Evolutionary conservation across 2,797 vertebrate species (phyloP), one percentile per base, ranked within the genome.

Genomic region (Chelon labrosus): DNA sequence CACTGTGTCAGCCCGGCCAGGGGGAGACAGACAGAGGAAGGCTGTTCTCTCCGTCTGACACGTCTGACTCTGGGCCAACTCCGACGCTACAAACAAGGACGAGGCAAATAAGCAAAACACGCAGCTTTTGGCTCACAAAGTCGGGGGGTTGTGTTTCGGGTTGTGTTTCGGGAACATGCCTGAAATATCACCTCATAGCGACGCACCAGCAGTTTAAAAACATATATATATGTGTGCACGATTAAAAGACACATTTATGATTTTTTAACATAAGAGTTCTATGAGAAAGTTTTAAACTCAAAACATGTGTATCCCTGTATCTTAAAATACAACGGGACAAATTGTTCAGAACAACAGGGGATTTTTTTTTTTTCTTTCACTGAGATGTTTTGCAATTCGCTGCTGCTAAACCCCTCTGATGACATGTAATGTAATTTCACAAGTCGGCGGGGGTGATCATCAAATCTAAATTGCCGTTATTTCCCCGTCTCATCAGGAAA

Each of bases 31-130:
- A 89, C 89, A 91, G 85, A 88, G 76, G 75, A 73, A 82, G 82
- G 79, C 86, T 89, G 90, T 90, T 90, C 84, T 84, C 81, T 78
- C 73, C 27, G 80, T 92, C 90, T 91, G 89, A 89, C 83, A 88
- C 75, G 67, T 83, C 78, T 90, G 87, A 93, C 85, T 87, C 79
- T 13, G 69, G 65, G 90, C 85, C 91, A 92, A 50, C 65, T 54
- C n/a, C 65, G 63, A 71, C 13, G 38, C 71, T 60, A 73, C 85
- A 85, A 77, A 86, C 82, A 86, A 83, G 77, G 42, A 69, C 37
- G 60, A 61, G 62, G 81, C 82, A 83, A 68, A 82, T 46, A 59
- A 56, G n/a, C n/a, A n/a, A n/a, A n/a, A n/a, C n/a, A n/a, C n/a
- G n/a, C n/a, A n/a, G n/a, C n/a, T n/a, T n/a, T n/a, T n/a, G n/a